Conservation (phyloP, 2,113 vertebrate species). For the Limnothrissa miodon region DNA sequence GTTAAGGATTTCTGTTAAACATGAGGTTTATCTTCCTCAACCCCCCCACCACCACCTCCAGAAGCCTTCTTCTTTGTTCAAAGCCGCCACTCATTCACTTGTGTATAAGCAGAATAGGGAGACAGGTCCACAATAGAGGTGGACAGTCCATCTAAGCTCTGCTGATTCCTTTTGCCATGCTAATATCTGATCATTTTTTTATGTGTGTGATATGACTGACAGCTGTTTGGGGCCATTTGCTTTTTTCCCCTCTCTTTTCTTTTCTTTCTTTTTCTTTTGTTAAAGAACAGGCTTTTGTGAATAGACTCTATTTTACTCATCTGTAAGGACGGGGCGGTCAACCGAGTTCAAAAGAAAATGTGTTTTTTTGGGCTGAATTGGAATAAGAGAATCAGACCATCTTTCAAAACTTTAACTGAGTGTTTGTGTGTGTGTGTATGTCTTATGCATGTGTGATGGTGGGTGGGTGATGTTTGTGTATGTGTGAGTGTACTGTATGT, state of each 20-base stretch:
- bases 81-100: slow-evolving; percentile 39
- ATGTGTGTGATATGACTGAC: slow-evolving; percentile 55
- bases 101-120: slow-evolving; percentile 41
- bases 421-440: neutral
- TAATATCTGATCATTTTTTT: slow-evolving; percentile 59
- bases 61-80: slow-evolving; percentile 53
- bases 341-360: neutral
- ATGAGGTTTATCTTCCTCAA: slow-evolving; percentile 55
- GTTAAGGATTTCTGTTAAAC: slow-evolving; percentile 66
- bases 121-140: slow-evolving; percentile 59
- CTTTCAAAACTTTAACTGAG: neutral
- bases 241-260: slow-evolving; percentile 6
- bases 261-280: too few relatives aligned
- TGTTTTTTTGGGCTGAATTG: slow-evolving; percentile 20
- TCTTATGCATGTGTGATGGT: neutral
- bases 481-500: neutral
- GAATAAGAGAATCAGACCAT: slow-evolving; percentile 12
- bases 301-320: slow-evolving; percentile 46
- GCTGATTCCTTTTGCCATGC: slow-evolving; percentile 59
- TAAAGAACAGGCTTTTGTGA: slow-evolving; percentile 41
- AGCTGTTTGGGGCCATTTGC: slow-evolving; percentile 25
- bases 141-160: slow-evolving; percentile 25
- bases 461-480: neutral
- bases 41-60: neutral
- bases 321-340: neutral